Evolutionary conservation across 2,888 invertebrate species (phyloP).

Genomic region (Mechanitis messenoides): DNA sequence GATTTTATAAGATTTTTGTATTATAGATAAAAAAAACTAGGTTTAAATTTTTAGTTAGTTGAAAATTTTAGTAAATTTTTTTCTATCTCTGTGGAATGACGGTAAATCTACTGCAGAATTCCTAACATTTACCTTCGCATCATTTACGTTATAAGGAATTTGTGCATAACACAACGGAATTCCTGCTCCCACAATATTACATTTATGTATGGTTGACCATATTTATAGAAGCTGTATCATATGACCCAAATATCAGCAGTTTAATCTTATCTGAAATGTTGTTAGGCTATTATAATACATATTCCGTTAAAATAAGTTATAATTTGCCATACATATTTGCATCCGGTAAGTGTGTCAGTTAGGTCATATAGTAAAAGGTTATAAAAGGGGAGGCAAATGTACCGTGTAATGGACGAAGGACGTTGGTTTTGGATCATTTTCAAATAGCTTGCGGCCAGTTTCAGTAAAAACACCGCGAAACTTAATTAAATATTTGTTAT

Average conservation of each 20-base stretch:
- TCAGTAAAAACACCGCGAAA: neutral
- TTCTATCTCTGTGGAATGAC: neutral
- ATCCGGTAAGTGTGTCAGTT: constrained; percentile 21
- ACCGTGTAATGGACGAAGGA: constrained; percentile 30
- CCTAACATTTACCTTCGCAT: neutral
- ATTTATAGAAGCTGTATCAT: constrained; percentile 13
- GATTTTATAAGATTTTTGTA: too few species aligned
- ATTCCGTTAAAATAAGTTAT: neutral
- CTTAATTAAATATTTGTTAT: neutral
- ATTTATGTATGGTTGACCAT: constrained; percentile 9
- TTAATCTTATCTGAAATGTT: constrained; percentile 1
- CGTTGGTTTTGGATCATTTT: constrained; percentile 22
- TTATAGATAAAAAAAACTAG: too few species aligned
- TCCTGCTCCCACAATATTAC: constrained; percentile 12
- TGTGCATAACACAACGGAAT: constrained; percentile 11
- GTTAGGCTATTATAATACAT: neutral
- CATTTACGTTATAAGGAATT: constrained; percentile 9
- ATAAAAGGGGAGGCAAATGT: constrained; percentile 27
- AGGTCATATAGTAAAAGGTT: constrained; percentile 26
- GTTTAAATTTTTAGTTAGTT: too few species aligned
- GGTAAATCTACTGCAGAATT: neutral
- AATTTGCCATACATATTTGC: too few species aligned
- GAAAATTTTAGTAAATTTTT: too few species aligned
- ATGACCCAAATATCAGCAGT: constrained; percentile 15
- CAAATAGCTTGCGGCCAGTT: constrained; percentile 18